phyloP scores from a whole-genome alignment of 2,113 vertebrate species.

The Calidris pygmaea region DNA sequence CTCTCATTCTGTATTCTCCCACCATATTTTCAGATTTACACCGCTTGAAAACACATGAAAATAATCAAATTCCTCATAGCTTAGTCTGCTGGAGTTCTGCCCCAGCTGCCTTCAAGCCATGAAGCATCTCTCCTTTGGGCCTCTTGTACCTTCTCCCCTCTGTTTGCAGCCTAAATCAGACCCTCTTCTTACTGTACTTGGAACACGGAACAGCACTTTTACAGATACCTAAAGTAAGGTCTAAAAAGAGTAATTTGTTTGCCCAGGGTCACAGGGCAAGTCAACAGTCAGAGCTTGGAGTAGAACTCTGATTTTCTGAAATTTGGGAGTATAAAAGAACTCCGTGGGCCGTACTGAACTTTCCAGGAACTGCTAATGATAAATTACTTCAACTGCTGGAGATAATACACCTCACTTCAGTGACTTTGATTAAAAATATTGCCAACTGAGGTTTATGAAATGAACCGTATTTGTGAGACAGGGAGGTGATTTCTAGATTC shows the following conservation, averaged over 20 bases:
- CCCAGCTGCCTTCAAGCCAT: background rate
- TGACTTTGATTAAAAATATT: background rate
- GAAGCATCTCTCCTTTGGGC: background rate
- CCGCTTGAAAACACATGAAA: background rate
- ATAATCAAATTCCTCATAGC: background rate
- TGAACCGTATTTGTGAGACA: background rate
- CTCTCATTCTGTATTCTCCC: background rate
- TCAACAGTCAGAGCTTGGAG: background rate
- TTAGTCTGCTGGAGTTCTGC: background rate
- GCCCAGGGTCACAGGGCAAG: background rate
- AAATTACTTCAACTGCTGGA: background rate
- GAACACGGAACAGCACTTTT: accelerated
- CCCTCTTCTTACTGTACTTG: background rate
- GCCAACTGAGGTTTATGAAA: background rate
- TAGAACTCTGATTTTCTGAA: background rate
- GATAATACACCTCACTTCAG: background rate
- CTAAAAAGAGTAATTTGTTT: background rate
- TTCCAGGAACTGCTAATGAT: background rate
- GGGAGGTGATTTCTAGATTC: background rate
- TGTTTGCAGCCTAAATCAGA: background rate
- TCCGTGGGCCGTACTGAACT: accelerated
- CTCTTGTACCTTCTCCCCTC: background rate
- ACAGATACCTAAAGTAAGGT: background rate
- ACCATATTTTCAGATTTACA: background rate
- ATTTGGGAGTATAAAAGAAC: background rate